Evolutionary conservation across 1,140 invertebrate species (phyloP).

Genomic region (Harpegnathos saltator): DNA sequence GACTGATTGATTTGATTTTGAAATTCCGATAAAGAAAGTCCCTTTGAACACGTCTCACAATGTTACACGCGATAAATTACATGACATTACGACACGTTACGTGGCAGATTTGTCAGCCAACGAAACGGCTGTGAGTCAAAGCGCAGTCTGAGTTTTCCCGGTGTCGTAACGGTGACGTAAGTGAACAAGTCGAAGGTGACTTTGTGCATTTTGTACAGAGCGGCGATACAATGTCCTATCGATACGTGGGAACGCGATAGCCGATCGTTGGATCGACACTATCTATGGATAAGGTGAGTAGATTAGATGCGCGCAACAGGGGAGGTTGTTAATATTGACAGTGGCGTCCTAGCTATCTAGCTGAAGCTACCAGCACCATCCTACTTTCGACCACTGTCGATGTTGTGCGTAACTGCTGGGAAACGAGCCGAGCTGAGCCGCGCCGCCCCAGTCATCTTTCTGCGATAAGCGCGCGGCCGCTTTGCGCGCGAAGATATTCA

Average conservation of each 20-base stretch:
- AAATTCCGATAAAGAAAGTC: too few species aligned
- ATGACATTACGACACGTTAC: too few species aligned
- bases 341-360: conserved; percentile 3
- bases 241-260: conserved; percentile 39
- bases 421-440: background rate
- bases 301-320: conserved; percentile 54
- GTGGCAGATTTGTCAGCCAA: too few species aligned
- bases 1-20: too few species aligned
- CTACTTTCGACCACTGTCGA: conserved; percentile 30
- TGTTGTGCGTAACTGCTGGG: background rate
- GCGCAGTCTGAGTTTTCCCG: background rate
- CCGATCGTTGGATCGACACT: conserved; percentile 13
- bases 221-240: conserved; percentile 27
- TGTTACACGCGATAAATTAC: too few species aligned
- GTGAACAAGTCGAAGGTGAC: background rate
- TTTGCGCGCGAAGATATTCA: conserved; percentile 7
- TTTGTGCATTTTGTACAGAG: conserved; percentile 11
- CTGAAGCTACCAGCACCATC: conserved; percentile 12
- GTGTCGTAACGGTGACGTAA: background rate
- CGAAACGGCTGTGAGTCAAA: too few species aligned
- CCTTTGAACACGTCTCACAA: too few species aligned
- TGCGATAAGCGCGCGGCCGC: conserved; percentile 9
- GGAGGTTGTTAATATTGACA: conserved; percentile 71
- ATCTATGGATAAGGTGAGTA: conserved; percentile 15
- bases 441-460: conserved; percentile 38